These are phyloP conservation scores for Eustalomyia histrio DNA, from an alignment of 2,888 invertebrate species.

Conservation along the genomic window DNA sequence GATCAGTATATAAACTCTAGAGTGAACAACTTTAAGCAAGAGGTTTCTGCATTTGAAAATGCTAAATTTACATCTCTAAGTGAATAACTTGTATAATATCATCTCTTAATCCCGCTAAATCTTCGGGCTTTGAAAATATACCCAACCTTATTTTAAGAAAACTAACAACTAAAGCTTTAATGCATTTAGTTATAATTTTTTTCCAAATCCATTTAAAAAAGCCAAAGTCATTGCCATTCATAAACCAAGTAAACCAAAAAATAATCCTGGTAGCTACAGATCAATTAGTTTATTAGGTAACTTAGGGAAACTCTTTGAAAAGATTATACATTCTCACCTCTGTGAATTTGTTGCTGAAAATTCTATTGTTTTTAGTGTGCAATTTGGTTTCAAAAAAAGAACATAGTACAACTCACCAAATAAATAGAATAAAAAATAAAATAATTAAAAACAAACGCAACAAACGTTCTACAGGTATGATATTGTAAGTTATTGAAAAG, in stretches of 20 bases:
- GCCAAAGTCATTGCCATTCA: too few species aligned
- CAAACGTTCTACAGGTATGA: too few species aligned
- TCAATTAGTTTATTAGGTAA: constrained; percentile 37
- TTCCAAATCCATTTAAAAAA: constrained; percentile 10
- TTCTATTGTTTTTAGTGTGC: constrained; percentile 22
- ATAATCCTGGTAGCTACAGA: constrained; percentile 22
- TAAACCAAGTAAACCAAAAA: constrained; percentile 23
- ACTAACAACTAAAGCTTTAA: constrained; percentile 9
- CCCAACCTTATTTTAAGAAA: constrained; percentile 27
- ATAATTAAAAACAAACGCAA: too few species aligned
- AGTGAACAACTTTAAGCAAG: neutral
- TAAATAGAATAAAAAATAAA: constrained; percentile 27
- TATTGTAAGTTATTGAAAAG: too few species aligned
- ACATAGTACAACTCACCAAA: constrained; percentile 31
- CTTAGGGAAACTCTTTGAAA: constrained; percentile 26
- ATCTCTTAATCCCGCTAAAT: constrained; percentile 14
- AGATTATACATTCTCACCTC: constrained; percentile 26
- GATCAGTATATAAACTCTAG: neutral
- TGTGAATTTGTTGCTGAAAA: too few species aligned
- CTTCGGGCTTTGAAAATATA: constrained; percentile 21
- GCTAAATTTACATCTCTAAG: neutral
- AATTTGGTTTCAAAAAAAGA: constrained; percentile 40
- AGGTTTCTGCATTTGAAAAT: neutral
- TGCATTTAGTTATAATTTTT: constrained; percentile 7
- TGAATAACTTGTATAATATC: neutral